phyloP scores from a whole-genome alignment of 1,140 invertebrate species.

The Apis cerana region DNA sequence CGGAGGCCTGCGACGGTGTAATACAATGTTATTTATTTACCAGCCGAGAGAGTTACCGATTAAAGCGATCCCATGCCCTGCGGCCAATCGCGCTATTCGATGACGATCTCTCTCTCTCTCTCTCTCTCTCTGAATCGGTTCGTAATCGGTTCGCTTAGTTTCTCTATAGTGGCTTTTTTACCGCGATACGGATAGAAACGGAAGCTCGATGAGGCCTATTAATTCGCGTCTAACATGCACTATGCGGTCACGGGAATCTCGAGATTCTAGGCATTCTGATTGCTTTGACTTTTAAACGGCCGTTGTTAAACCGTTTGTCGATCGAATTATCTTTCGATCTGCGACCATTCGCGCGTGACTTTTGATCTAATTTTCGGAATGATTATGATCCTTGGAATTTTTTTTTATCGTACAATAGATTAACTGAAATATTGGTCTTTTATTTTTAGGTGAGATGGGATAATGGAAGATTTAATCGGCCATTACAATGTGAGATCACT shows the following conservation, averaged over 20 bases:
- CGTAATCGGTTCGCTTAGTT: not conserved
- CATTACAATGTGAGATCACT: too few relatives aligned
- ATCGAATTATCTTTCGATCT: not conserved
- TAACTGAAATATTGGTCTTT: too few relatives aligned
- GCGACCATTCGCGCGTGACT: too few relatives aligned
- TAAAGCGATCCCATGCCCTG: constrained; percentile 37
- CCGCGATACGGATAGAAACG: not conserved
- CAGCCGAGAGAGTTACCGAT: constrained; percentile 36
- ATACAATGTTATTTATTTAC: constrained; percentile 59
- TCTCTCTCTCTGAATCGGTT: not conserved
- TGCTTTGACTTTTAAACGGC: not conserved
- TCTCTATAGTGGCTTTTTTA: not conserved
- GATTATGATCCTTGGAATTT: too few relatives aligned
- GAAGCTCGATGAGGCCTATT: constrained; percentile 32
- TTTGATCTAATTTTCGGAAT: not conserved
- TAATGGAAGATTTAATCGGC: too few relatives aligned
- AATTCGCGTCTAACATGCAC: constrained; percentile 12
- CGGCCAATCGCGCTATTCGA: not conserved
- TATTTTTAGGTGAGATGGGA: too few relatives aligned
- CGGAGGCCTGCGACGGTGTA: constrained; percentile 42
- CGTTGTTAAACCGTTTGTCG: not conserved
- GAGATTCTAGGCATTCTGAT: not conserved
- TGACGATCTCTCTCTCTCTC: not conserved
- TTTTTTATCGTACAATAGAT: too few relatives aligned
- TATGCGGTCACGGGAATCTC: not conserved